phyloP scores from a whole-genome alignment of 2,797 vertebrate genomes.

The Pangasius djambal region DNA sequence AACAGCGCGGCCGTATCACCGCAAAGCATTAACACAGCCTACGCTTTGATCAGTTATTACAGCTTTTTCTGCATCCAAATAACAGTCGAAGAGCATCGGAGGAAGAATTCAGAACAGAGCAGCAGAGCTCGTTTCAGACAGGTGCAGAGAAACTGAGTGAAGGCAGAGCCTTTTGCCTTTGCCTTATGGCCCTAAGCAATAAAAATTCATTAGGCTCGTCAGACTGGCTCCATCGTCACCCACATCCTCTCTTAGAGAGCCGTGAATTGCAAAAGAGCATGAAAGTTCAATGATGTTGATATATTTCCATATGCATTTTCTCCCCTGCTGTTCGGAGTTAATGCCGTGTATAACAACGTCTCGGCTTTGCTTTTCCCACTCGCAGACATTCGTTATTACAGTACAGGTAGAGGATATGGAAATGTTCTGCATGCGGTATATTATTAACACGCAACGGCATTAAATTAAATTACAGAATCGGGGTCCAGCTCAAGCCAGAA shows the following conservation, averaged over 20 bases:
- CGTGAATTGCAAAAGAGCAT: conserved; percentile 47
- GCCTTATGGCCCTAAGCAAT: conserved; percentile 32
- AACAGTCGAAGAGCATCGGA: neutral
- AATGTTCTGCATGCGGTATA: neutral
- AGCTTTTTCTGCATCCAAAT: neutral
- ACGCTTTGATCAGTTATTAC: conserved; percentile 12
- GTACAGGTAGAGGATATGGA: neutral
- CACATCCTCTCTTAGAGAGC: conserved; percentile 24
- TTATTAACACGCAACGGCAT: neutral
- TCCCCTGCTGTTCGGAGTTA: conserved; percentile 35
- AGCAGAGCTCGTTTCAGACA: conserved; percentile 11
- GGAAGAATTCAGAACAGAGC: neutral
- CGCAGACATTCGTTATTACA: conserved; percentile 10
- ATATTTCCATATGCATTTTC: conserved; percentile 48
- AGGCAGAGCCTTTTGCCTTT: conserved; percentile 28
- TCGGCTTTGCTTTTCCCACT: conserved; percentile 10
- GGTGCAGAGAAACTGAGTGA: neutral
- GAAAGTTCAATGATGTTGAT: conserved; percentile 73
- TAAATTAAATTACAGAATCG: neutral
- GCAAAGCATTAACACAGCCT: neutral
- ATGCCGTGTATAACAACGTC: conserved; percentile 11
- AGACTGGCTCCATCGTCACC: conserved; percentile 21
- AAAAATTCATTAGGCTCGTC: conserved; percentile 54
- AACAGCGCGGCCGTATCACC: neutral
- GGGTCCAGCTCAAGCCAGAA: neutral